phyloP scores from a whole-genome alignment of 2,888 invertebrate species.

The Drosophila lacicola region DNA sequence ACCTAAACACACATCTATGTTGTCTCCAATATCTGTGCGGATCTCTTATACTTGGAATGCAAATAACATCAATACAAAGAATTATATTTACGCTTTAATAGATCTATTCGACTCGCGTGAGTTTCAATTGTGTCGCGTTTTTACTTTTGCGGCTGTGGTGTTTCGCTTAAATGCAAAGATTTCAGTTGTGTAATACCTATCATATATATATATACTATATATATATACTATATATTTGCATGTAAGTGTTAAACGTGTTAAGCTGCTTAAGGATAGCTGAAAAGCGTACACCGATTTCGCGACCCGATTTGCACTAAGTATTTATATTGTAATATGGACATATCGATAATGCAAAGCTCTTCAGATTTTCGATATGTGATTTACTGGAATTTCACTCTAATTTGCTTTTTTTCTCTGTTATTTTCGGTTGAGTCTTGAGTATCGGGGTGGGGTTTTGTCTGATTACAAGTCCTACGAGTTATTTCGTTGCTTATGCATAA shows the following conservation, averaged over 20 bases:
- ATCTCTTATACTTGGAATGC: slow-evolving; percentile 8
- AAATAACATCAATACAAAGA: slow-evolving; percentile 22
- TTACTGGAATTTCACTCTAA: slow-evolving; percentile 35
- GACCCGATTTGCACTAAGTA: slow-evolving; percentile 15
- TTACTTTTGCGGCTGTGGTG: slow-evolving; percentile 10
- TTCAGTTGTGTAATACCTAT: slow-evolving; percentile 23
- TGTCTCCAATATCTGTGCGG: slow-evolving; percentile 2
- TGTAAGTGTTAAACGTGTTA: slow-evolving; percentile 26
- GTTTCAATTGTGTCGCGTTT: slow-evolving; percentile 1
- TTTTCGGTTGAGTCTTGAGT: slow-evolving; percentile 8
- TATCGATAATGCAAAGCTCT: slow-evolving; percentile 58
- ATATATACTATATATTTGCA: not conserved
- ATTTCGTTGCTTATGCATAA: slow-evolving; percentile 38
- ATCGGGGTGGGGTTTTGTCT: slow-evolving; percentile 17
- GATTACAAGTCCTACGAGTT: slow-evolving; percentile 17
- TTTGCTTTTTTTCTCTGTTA: not conserved
- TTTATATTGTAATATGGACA: slow-evolving; percentile 41
- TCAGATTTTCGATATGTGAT: slow-evolving; percentile 54
- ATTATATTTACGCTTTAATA: slow-evolving; percentile 14
- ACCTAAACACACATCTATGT: slow-evolving; percentile 23
- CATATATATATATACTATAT: not conserved
- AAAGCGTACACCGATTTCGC: slow-evolving; percentile 8
- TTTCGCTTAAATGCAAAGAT: slow-evolving; percentile 51
- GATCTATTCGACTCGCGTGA: slow-evolving; percentile 2
- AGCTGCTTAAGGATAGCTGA: slow-evolving; percentile 6